Evolutionary conservation across 2,888 invertebrate species (phyloP).

Genomic region (Tetrapedia diversipes): DNA sequence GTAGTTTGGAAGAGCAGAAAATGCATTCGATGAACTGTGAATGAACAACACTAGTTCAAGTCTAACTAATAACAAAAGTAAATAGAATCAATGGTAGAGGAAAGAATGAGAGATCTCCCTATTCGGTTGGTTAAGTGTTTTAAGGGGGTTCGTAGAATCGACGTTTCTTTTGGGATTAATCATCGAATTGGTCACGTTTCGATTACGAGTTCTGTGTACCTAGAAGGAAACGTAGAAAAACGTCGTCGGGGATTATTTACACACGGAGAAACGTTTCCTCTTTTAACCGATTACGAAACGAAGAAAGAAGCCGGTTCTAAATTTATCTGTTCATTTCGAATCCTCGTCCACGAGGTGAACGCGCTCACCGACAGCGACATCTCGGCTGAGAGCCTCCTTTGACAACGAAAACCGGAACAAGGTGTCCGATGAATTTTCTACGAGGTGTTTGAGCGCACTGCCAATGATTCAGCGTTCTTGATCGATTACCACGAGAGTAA

Average conservation of each 20-base stretch:
- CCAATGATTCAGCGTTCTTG: slow-evolving; percentile 61
- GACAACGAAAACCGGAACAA: slow-evolving; percentile 53
- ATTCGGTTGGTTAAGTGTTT: too few species aligned
- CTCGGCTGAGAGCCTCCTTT: slow-evolving; percentile 26
- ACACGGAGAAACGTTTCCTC: slow-evolving; percentile 29
- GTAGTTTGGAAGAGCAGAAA: too few species aligned
- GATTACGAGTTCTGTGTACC: neutral
- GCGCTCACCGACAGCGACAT: slow-evolving; percentile 27
- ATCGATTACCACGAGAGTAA: slow-evolving; percentile 39
- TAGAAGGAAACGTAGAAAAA: slow-evolving; percentile 9
- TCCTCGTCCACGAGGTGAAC: slow-evolving; percentile 42
- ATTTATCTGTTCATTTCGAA: slow-evolving; percentile 45
- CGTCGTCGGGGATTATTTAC: slow-evolving; percentile 1
- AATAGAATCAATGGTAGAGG: too few species aligned
- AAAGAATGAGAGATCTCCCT: too few species aligned
- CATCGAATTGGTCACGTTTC: neutral
- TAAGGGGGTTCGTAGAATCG: too few species aligned
- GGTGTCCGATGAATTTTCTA: slow-evolving; percentile 50
- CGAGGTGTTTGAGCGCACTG: slow-evolving; percentile 34
- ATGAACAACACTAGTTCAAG: too few species aligned
- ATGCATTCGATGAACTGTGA: too few species aligned
- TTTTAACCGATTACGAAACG: slow-evolving; percentile 55
- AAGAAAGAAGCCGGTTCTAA: slow-evolving; percentile 57
- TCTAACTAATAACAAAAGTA: too few species aligned
- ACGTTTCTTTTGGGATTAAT: neutral